Percentiles rank a stretch among this genome's conserved stretches.
Evolutionary conservation across 2,888 invertebrate species (phyloP).

Genomic region (Muscina levida): DNA sequence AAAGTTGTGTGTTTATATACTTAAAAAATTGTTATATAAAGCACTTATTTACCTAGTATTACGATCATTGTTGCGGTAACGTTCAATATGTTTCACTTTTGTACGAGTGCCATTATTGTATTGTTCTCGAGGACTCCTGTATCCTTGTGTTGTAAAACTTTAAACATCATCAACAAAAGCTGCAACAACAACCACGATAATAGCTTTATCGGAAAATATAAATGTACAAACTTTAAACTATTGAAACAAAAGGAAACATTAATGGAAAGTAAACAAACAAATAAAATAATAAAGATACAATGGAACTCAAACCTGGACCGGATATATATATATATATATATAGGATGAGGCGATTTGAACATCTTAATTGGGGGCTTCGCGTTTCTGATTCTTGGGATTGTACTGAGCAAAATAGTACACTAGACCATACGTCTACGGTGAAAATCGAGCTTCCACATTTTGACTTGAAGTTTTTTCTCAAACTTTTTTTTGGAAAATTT

Average conservation of each 20-base stretch:
- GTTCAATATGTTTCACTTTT: conserved; percentile 31
- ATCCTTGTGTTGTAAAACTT: conserved; percentile 21
- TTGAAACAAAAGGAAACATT: conserved; percentile 31
- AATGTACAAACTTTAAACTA: conserved; percentile 19
- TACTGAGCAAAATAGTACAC: no score
- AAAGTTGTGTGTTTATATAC: conserved; percentile 34
- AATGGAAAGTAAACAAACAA: conserved; percentile 2
- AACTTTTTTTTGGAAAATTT: no score
- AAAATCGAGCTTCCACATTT: no score
- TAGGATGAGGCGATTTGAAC: no score
- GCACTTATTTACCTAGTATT: conserved; percentile 33
- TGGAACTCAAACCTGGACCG: no score
- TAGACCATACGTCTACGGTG: no score
- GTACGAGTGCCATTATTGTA: conserved; percentile 3
- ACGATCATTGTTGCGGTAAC: conserved; percentile 33
- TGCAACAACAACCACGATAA: not conserved
- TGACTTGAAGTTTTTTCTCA: no score
- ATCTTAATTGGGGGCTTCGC: no score
- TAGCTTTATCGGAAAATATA: conserved; percentile 3
- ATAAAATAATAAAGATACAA: no score
- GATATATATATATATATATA: not conserved
- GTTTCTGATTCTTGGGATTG: no score
- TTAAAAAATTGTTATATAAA: conserved; percentile 34
- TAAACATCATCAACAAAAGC: conserved; percentile 4
- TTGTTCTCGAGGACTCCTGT: not conserved